These are phyloP conservation scores for Luffia ferchaultella DNA, from an alignment of 2,888 invertebrate species.

Conservation along the genomic window DNA sequence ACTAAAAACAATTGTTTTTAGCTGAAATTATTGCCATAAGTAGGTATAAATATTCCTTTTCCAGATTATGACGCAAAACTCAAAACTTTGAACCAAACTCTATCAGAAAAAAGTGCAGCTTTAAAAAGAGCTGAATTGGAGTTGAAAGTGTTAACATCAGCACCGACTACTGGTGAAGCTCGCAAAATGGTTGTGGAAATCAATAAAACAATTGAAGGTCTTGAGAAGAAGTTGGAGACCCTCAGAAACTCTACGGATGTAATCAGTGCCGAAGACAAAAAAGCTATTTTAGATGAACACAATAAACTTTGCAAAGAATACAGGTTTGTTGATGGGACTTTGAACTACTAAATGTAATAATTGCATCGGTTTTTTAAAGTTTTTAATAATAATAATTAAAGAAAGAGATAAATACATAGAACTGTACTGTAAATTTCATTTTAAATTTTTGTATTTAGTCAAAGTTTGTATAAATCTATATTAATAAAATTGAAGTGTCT, in stretches of 20 bases:
- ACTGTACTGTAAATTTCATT: no score
- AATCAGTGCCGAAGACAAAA: constrained; percentile 67
- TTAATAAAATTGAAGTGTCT: no score
- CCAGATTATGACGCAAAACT: constrained; percentile 68
- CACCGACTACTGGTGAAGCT: constrained; percentile 70
- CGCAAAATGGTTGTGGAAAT: constrained; percentile 40
- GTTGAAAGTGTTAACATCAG: constrained; percentile 43
- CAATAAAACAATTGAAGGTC: constrained; percentile 41
- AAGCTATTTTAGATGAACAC: constrained; percentile 63
- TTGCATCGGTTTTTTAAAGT: no score
- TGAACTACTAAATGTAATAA: no score
- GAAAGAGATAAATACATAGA: no score
- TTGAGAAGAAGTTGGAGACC: constrained; percentile 64
- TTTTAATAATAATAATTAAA: no score
- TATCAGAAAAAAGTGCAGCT: constrained; percentile 32
- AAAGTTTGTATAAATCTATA: no score
- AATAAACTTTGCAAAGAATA: constrained; percentile 64
- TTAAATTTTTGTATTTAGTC: no score
- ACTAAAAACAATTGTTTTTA: no score
- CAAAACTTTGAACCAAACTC: constrained; percentile 37
- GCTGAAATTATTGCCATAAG: background rate
- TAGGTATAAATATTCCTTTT: no score
- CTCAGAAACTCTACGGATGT: constrained; percentile 62
- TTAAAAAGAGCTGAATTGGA: constrained; percentile 43
- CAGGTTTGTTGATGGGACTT: constrained; percentile 35